These are phyloP conservation scores for Pediacus dermestoides DNA, from an alignment of 2,888 invertebrate species.

Conservation along the genomic window DNA sequence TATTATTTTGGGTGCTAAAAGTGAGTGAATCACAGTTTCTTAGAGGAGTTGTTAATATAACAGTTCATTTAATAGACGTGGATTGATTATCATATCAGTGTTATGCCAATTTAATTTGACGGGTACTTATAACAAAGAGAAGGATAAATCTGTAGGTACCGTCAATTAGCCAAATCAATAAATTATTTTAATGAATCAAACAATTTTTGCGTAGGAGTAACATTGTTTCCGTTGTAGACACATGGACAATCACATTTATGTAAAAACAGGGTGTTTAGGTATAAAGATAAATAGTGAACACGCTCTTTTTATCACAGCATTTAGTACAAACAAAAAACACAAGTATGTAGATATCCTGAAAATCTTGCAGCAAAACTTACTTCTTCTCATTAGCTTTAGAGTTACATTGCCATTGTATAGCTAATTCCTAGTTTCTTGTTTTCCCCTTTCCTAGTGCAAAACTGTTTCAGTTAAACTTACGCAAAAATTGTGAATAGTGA, in stretches of 20 bases:
- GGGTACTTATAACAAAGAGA: constrained; percentile 6
- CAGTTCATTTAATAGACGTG: constrained; percentile 5
- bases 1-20: constrained; percentile 3
- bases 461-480: too few species aligned
- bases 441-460: too few species aligned
- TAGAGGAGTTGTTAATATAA: constrained; percentile 3
- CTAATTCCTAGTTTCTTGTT: too few species aligned
- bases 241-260: constrained; percentile 1
- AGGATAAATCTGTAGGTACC: constrained; percentile 3
- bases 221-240: background rate
- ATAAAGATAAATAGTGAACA: too few species aligned
- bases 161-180: constrained; percentile 10
- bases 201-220: background rate
- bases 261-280: constrained; percentile 1
- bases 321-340: too few species aligned
- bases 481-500: too few species aligned
- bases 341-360: too few species aligned
- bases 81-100: constrained; percentile 23
- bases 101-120: constrained; percentile 14
- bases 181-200: background rate
- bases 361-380: too few species aligned
- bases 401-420: too few species aligned
- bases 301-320: too few species aligned
- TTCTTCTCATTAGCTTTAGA: too few species aligned
- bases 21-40: constrained; percentile 1